Conservation (phyloP, 1,140 invertebrate species). For the Medauroidea extradentata region DNA sequence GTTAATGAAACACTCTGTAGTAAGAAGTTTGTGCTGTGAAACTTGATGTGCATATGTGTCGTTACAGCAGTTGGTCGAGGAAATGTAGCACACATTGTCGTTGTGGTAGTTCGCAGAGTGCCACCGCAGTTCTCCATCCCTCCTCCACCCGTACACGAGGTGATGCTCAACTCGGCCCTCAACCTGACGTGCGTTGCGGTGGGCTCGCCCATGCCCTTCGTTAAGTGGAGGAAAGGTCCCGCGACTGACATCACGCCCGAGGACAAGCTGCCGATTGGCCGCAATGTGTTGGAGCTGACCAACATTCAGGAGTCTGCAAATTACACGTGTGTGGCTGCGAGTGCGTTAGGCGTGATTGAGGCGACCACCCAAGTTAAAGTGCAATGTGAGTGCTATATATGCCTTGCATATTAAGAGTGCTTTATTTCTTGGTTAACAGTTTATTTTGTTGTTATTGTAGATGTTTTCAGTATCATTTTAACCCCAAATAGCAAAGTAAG, state of each 20-base stretch:
- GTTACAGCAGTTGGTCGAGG: no score
- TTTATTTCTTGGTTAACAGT: no score
- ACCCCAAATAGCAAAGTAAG: no score
- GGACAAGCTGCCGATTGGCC: slow-evolving; percentile 77
- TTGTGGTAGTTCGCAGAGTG: slow-evolving; percentile 77
- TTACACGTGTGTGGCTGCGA: slow-evolving; percentile 95
- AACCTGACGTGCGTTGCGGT: slow-evolving; percentile 95
- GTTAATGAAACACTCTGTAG: no score
- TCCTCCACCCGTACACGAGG: slow-evolving; percentile 75
- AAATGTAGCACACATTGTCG: no score
- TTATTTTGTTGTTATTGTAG: no score
- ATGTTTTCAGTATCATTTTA: no score
- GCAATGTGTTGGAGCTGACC: slow-evolving; percentile 79
- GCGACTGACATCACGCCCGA: slow-evolving; percentile 77
- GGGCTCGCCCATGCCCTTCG: slow-evolving; percentile 95
- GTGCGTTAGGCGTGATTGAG: slow-evolving; percentile 88
- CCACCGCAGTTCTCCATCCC: slow-evolving; percentile 91
- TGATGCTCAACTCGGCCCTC: slow-evolving; percentile 82
- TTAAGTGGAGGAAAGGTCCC: slow-evolving; percentile 89
- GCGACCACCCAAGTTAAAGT: slow-evolving; percentile 84
- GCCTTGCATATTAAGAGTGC: no score
- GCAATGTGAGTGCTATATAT: slow-evolving; percentile 92
- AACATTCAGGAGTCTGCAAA: slow-evolving; percentile 90
- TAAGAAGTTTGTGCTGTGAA: no score
- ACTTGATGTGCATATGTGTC: no score